A percentile compares a stretch with the other conserved stretches of the same genome.
Conservation (phyloP, 1,140 invertebrate genomes). For the Drosophila pallidifrons region DNA sequence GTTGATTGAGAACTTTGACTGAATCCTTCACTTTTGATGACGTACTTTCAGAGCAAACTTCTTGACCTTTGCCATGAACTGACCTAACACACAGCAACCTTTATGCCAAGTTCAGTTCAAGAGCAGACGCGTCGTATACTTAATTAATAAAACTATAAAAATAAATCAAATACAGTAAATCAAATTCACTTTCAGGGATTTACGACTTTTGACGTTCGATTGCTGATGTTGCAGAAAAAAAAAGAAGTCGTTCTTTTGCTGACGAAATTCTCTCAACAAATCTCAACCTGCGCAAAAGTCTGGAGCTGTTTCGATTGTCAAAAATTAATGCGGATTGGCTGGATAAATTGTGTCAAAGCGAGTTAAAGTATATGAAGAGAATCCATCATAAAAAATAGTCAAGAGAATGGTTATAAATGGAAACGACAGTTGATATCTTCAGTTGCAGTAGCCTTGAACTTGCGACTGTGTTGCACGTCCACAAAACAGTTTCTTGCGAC, state of each 20-base stretch:
- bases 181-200: slow-evolving; percentile 22
- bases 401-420: slow-evolving; percentile 34
- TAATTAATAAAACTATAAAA: slow-evolving; percentile 5
- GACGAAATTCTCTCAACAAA: slow-evolving; percentile 15
- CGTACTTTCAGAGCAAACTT: background rate
- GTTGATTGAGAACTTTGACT: background rate
- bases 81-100: too few relatives aligned
- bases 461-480: slow-evolving; percentile 20
- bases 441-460: slow-evolving; percentile 59
- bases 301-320: background rate
- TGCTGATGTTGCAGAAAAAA: slow-evolving; percentile 4
- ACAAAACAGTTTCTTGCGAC: too few relatives aligned
- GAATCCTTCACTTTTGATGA: background rate
- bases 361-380: slow-evolving; percentile 13
- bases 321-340: slow-evolving; percentile 42
- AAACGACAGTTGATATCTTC: slow-evolving; percentile 15
- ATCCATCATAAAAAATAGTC: slow-evolving; percentile 28
- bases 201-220: slow-evolving; percentile 33
- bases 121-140: background rate
- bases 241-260: too few relatives aligned
- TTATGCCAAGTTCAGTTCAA: background rate
- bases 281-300: slow-evolving; percentile 12
- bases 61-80: background rate
- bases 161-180: slow-evolving; percentile 1
- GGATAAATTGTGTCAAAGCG: slow-evolving; percentile 53